phyloP scores from a whole-genome alignment of 2,888 invertebrate species.

The Corythucha ciliata region DNA sequence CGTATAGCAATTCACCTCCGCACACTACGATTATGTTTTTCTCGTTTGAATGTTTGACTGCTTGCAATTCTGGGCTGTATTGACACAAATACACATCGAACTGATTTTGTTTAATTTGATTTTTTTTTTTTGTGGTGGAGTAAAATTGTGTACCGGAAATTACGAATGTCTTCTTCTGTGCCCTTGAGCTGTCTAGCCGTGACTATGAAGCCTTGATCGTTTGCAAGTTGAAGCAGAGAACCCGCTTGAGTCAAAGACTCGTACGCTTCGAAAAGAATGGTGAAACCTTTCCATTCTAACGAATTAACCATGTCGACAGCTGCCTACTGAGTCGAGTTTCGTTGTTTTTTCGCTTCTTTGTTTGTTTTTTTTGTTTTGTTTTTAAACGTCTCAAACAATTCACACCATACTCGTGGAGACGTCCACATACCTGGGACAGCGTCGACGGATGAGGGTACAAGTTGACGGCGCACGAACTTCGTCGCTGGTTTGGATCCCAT shows the following conservation, averaged over 20 bases:
- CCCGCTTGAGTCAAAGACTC: slow-evolving; percentile 49
- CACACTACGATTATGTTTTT: slow-evolving; percentile 50
- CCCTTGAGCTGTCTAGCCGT: slow-evolving; percentile 43
- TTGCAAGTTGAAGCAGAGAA: slow-evolving; percentile 46
- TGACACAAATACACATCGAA: not conserved
- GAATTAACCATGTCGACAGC: slow-evolving; percentile 41
- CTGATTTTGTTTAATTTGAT: not conserved
- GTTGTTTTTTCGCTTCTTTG: no score
- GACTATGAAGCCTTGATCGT: slow-evolving; percentile 41
- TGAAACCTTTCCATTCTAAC: slow-evolving; percentile 49
- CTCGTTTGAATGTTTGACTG: slow-evolving; percentile 36
- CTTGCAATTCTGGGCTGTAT: slow-evolving; percentile 26
- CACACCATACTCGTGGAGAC: not conserved
- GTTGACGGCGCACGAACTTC: slow-evolving; percentile 42
- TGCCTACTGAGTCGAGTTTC: slow-evolving; percentile 26
- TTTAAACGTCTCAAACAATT: not conserved
- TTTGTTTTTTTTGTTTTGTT: no score
- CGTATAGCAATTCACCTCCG: slow-evolving; percentile 43
- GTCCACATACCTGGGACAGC: slow-evolving; percentile 42
- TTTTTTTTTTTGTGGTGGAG: not conserved
- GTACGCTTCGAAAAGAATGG: slow-evolving; percentile 51
- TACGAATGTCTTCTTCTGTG: slow-evolving; percentile 32
- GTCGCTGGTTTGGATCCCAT: slow-evolving; percentile 42
- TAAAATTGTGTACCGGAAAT: slow-evolving; percentile 46
- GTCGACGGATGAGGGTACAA: slow-evolving; percentile 46